Evolutionary conservation across 2,888 invertebrate genomes (phyloP).

Genomic region (Erebia palarica): DNA sequence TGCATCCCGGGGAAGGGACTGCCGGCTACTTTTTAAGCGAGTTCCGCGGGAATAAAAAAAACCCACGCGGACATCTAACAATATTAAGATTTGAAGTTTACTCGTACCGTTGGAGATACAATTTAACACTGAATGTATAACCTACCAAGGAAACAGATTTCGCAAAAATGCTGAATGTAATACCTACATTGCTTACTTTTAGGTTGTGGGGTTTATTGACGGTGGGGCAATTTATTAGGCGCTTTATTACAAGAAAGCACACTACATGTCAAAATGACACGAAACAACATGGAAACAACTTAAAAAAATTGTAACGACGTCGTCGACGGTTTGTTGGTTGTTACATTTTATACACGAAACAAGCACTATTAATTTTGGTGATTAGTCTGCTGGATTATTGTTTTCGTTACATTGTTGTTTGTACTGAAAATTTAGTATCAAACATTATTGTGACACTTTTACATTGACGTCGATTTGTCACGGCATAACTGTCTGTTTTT

Average conservation of each 20-base stretch:
- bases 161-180: slow-evolving; percentile 30
- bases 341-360: slow-evolving; percentile 28
- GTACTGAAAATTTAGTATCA: slow-evolving; percentile 48
- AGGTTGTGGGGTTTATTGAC: slow-evolving; percentile 56
- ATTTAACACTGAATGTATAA: neutral
- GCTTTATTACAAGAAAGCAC: slow-evolving; percentile 67
- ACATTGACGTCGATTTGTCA: slow-evolving; percentile 45
- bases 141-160: slow-evolving; percentile 13
- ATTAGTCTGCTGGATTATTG: slow-evolving; percentile 26
- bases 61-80: too few relatives aligned
- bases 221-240: slow-evolving; percentile 59
- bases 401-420: slow-evolving; percentile 44
- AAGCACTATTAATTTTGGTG: slow-evolving; percentile 42
- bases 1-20: too few relatives aligned
- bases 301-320: slow-evolving; percentile 61
- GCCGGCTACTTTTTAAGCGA: too few relatives aligned
- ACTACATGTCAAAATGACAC: slow-evolving; percentile 74
- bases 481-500: slow-evolving; percentile 39
- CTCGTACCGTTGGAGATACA: neutral
- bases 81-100: neutral
- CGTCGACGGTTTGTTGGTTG: slow-evolving; percentile 46
- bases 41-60: too few relatives aligned
- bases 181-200: slow-evolving; percentile 56
- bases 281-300: slow-evolving; percentile 48
- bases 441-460: slow-evolving; percentile 42